These are phyloP conservation scores for Formicarius rufipectus DNA, from an alignment of 2,113 vertebrate species.

Conservation along the genomic window DNA sequence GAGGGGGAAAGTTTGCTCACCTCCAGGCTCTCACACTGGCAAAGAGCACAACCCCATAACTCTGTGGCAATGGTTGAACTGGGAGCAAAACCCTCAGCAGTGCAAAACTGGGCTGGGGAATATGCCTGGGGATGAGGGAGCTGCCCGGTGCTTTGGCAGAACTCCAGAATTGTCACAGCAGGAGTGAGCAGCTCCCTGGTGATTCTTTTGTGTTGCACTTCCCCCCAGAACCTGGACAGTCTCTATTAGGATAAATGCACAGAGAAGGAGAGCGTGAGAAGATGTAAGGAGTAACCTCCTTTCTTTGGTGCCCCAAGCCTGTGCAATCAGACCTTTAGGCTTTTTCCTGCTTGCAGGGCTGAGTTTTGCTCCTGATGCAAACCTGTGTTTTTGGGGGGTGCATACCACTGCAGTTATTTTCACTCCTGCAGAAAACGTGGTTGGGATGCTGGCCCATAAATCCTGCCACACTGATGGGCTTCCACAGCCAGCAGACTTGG, in stretches of 20 bases:
- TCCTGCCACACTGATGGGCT: neutral
- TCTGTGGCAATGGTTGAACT: neutral
- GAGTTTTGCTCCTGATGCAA: neutral
- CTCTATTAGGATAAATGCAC: accelerated
- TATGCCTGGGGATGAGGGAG: neutral
- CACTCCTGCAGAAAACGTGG: neutral
- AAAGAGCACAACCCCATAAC: neutral
- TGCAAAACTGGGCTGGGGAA: neutral
- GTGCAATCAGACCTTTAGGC: neutral
- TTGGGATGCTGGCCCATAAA: neutral
- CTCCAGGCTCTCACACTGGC: neutral
- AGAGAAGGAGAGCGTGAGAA: neutral
- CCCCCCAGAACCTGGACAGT: neutral
- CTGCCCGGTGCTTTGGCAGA: neutral
- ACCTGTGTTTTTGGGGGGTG: neutral
- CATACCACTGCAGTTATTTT: neutral
- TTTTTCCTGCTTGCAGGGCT: neutral
- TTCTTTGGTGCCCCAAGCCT: neutral
- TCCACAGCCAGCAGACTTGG: neutral
- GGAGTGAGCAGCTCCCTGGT: neutral
- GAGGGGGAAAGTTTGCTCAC: neutral
- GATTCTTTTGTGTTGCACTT: neutral
- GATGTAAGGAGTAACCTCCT: neutral
- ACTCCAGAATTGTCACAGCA: neutral
- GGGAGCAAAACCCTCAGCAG: neutral